Evolutionary conservation across 2,797 vertebrate genomes (phyloP).

Genomic region (Ptychobarbus kaznakovi): DNA sequence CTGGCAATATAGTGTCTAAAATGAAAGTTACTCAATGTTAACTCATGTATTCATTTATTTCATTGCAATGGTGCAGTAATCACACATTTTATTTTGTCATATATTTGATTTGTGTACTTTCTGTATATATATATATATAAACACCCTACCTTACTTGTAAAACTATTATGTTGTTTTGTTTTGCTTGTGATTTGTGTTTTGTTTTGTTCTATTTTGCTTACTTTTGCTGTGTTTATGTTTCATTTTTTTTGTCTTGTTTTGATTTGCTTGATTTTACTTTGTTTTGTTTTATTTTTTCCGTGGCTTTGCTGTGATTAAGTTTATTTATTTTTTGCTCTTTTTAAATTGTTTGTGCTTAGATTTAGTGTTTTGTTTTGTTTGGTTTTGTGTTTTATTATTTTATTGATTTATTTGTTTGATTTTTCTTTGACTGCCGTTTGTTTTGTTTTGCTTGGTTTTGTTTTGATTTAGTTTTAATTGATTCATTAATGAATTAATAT

Average conservation of each 20-base stretch:
- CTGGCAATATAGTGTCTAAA: background rate
- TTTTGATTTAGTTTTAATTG: background rate
- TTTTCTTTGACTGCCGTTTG: background rate
- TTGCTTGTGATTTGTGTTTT: too few relatives aligned
- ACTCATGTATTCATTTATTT: background rate
- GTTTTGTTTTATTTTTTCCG: background rate
- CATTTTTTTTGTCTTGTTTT: too few relatives aligned
- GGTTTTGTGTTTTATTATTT: too few relatives aligned
- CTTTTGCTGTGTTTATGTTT: too few relatives aligned
- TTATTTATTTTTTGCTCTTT: background rate
- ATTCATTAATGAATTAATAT: too few relatives aligned
- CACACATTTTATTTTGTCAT: background rate
- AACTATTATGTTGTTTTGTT: background rate
- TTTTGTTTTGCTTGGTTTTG: background rate
- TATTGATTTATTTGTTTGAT: too few relatives aligned
- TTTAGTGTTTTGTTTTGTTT: too few relatives aligned
- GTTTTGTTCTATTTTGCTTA: background rate
- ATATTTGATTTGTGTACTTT: background rate
- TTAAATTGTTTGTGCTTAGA: too few relatives aligned
- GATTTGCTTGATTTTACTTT: background rate
- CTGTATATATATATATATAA: background rate
- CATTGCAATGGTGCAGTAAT: background rate
- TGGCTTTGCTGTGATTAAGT: background rate
- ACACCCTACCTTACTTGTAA: background rate
- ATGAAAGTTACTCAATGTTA: background rate